Percentiles rank a stretch among this genome's conserved stretches.
phyloP scores from a whole-genome alignment of 2,888 invertebrate species.

The Cremastinae sp. region DNA sequence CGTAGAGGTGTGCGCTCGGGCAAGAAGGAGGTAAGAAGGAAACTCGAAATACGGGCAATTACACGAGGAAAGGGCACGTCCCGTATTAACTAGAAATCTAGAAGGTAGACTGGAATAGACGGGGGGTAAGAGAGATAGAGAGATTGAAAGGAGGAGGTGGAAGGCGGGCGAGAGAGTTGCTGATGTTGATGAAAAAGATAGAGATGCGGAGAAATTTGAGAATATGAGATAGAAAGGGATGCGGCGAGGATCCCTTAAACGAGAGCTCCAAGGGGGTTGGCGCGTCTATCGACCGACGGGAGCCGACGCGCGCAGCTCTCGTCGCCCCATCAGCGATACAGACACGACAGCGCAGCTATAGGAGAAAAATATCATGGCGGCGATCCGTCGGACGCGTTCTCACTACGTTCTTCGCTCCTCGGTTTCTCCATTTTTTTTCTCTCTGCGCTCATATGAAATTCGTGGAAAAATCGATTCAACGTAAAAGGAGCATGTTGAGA shows the following conservation, averaged over 20 bases:
- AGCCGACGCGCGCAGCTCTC: conserved; percentile 61
- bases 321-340: conserved; percentile 36
- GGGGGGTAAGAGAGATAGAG: conserved; percentile 27
- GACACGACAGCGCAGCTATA: conserved; percentile 5
- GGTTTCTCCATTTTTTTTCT: conserved; percentile 1
- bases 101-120: conserved; percentile 40
- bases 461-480: conserved; percentile 11
- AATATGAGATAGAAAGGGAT: conserved; percentile 32
- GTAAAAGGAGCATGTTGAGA: not conserved
- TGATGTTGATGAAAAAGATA: conserved; percentile 9
- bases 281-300: conserved; percentile 58
- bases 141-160: conserved; percentile 9
- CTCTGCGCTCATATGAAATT: conserved; percentile 2
- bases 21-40: conserved; percentile 16
- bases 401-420: conserved; percentile 35
- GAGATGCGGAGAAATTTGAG: conserved; percentile 19
- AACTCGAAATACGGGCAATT: conserved; percentile 47
- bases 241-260: conserved; percentile 40
- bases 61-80: conserved; percentile 44
- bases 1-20: not conserved
- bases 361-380: conserved; percentile 54
- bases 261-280: conserved; percentile 46
- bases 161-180: conserved; percentile 16
- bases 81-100: conserved; percentile 46
- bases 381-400: conserved; percentile 64